A percentile compares a stretch with the other conserved stretches of the same genome.
Evolutionary conservation across 2,888 invertebrate genomes (phyloP).

Genomic region (Mesodorylaimus sp.): DNA sequence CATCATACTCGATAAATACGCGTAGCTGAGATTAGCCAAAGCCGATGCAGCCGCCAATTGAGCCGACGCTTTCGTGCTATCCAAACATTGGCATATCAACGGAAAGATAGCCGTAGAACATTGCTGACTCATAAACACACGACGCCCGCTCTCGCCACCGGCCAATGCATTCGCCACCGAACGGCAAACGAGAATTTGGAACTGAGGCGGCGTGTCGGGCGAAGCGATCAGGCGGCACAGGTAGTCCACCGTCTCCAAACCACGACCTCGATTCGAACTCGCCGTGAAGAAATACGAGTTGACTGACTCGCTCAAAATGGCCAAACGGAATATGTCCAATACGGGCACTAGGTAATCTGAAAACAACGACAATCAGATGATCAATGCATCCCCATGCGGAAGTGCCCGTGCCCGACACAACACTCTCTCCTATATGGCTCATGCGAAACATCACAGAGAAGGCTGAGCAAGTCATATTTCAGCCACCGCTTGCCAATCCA

Average conservation of each 20-base stretch:
- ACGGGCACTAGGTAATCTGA: slow-evolving; percentile 63
- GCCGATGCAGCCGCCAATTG: slow-evolving; percentile 17
- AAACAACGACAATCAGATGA: slow-evolving; percentile 7
- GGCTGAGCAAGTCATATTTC: too few relatives aligned
- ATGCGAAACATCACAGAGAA: too few relatives aligned
- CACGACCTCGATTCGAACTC: not conserved
- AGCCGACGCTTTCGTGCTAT: not conserved
- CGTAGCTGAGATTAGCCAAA: slow-evolving; percentile 7
- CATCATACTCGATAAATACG: too few relatives aligned
- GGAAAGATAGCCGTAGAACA: not conserved
- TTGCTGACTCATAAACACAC: not conserved
- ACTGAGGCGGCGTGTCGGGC: not conserved
- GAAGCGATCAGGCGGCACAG: not conserved
- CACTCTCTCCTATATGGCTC: too few relatives aligned
- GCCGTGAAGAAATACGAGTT: slow-evolving; percentile 38
- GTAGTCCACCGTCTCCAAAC: slow-evolving; percentile 1
- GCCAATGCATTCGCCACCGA: not conserved
- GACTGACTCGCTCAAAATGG: slow-evolving; percentile 50
- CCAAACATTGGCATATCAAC: not conserved
- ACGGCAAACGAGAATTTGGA: slow-evolving; percentile 1
- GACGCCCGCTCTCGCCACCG: not conserved
- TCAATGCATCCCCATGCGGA: too few relatives aligned
- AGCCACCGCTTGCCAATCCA: too few relatives aligned
- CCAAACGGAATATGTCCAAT: slow-evolving; percentile 64
- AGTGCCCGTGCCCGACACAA: too few relatives aligned